Base-by-base conservation (phyloP, 2,113 vertebrate species). In the Ascaphus truei region DNA sequence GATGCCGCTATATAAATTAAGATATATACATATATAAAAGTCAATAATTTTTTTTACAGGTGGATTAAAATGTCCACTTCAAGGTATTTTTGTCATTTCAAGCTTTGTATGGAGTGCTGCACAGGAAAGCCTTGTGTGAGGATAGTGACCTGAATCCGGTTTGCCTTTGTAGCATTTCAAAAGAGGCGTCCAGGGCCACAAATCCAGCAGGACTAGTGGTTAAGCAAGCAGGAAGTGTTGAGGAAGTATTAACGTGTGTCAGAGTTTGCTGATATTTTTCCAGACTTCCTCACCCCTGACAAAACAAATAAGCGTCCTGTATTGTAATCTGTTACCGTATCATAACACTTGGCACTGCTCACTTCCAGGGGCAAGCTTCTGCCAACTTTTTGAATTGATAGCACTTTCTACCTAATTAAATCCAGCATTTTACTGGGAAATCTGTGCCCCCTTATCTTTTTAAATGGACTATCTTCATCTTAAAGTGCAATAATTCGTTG, bases 161-260 rank as follows among this genome's bases (percentile, higher is more conserved):
- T n/a, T 25, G 13, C 5, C 13, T 51, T 10, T 51, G 18, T 13
- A 26, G 48, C 6, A 51, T 51, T 25, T 26, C 10, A 51, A 26
- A 26, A 7, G 15, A 12, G 5, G 9, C n/a, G 6, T 52, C 22
- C 22, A 52, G 33, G 53, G 13, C n/a, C 2, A n/a, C n/a, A n/a
- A n/a, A n/a, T 41, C 26, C 48, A 3, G n/a, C 22, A 9, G 5
- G 25, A 5, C n/a, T 10, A 22, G 10, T 25, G 9, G 16, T 47
- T 27, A 48, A 31, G 29, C 27, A 34, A 15, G 13, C 39, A 36
- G 65, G 65, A 68, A 68, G 65, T 13, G 8, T 20, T 31, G 13
- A 68, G 65, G 65, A 58, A 68, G 37, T 68, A 68, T 68, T 36
- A 12, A 41, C 65, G 22, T 66, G 62, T 65, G 63, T 57, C 30